These are phyloP conservation scores for Brotula barbata DNA, from an alignment of 2,797 vertebrate genomes.

Conservation along the genomic window DNA sequence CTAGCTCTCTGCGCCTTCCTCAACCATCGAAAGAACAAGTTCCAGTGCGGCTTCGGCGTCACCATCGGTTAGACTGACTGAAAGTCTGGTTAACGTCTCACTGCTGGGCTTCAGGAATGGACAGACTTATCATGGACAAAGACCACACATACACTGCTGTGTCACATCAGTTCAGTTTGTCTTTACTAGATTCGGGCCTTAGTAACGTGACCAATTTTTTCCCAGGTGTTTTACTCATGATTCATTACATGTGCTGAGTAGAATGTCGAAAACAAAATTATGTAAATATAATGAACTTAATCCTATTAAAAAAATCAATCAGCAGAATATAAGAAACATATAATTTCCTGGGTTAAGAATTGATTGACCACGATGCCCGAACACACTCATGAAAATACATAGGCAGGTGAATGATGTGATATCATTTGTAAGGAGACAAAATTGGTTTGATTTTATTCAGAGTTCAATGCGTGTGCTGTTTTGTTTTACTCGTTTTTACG, in stretches of 20 bases:
- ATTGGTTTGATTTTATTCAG: constrained; percentile 35
- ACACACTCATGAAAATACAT: constrained; percentile 10
- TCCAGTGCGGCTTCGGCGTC: constrained; percentile 91
- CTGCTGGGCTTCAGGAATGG: constrained; percentile 10
- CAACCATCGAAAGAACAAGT: constrained; percentile 91
- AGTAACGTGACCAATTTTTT: constrained; percentile 15
- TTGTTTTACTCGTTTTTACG: constrained; percentile 40
- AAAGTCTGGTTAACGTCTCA: constrained; percentile 25
- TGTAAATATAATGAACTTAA: constrained; percentile 24
- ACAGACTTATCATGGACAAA: constrained; percentile 30
- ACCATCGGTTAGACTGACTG: constrained; percentile 82
- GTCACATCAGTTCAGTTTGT: constrained; percentile 21
- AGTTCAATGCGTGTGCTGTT: constrained; percentile 47
- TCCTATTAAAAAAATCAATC: not conserved
- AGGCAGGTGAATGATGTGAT: no score
- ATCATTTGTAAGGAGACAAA: constrained; percentile 5
- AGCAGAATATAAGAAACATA: not conserved
- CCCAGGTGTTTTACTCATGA: not conserved
- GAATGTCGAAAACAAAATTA: constrained; percentile 10
- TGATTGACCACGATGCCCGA: constrained; percentile 12
- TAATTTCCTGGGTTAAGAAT: constrained; percentile 11
- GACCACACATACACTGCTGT: constrained; percentile 15
- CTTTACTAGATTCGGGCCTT: constrained; percentile 5
- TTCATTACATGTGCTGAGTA: constrained; percentile 18
- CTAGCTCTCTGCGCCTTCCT: constrained; percentile 89